Evolutionary conservation across 1,140 invertebrate genomes (phyloP).

Genomic region (Andrena cerasifolii): DNA sequence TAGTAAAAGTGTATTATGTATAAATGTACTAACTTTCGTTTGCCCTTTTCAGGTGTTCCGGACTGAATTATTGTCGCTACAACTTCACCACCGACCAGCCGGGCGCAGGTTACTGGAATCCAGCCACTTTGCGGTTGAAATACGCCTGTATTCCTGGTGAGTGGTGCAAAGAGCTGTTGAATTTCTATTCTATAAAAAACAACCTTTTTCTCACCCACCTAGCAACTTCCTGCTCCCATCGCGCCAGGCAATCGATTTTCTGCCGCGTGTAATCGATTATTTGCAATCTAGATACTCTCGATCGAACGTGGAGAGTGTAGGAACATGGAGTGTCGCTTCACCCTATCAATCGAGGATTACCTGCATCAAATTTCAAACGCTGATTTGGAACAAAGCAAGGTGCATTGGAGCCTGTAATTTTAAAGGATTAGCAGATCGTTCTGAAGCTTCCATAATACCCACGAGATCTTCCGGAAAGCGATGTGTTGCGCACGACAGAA

Average conservation of each 20-base stretch:
- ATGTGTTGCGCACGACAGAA: background rate
- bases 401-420: background rate
- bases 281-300: slow-evolving; percentile 36
- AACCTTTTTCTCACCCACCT: background rate
- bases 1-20: background rate
- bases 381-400: background rate
- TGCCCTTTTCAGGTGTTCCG: slow-evolving; percentile 73
- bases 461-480: slow-evolving; percentile 6
- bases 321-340: slow-evolving; percentile 10
- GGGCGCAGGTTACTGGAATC: slow-evolving; percentile 71
- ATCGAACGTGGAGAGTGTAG: slow-evolving; percentile 5
- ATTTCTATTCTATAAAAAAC: background rate
- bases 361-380: background rate
- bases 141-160: slow-evolving; percentile 80
- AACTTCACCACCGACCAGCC: slow-evolving; percentile 74
- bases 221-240: background rate
- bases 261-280: slow-evolving; percentile 48
- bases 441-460: background rate
- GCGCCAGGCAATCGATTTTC: slow-evolving; percentile 21
- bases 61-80: slow-evolving; percentile 78
- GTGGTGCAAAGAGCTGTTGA: background rate
- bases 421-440: background rate
- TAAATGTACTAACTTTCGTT: background rate
- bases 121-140: slow-evolving; percentile 76
- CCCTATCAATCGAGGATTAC: background rate